Conservation (phyloP, 2,797 vertebrate species). For the Rhabdomys pumilio region DNA sequence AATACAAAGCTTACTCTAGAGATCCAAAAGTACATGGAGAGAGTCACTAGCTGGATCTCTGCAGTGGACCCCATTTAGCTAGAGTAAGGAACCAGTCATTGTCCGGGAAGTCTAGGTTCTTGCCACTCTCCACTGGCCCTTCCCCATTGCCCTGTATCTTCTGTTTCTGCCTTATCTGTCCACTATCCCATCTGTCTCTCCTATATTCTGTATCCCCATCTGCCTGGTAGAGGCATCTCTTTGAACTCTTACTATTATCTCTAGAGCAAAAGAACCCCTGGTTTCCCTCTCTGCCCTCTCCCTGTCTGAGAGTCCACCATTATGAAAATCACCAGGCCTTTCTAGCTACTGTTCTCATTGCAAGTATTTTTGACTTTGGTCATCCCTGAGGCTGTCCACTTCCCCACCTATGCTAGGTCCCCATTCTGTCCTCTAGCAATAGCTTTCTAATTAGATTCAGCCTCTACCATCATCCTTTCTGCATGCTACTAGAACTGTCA, state of each 20-base stretch:
- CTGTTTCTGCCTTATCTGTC: background rate
- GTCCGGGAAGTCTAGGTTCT: background rate
- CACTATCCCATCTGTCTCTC: background rate
- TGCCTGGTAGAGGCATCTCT: background rate
- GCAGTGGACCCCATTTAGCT: background rate
- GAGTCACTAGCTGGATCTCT: background rate
- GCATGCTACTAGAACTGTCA: background rate
- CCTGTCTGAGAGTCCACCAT: background rate
- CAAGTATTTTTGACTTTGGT: background rate
- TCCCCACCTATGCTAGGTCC: background rate
- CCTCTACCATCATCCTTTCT: background rate
- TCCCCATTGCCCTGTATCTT: background rate
- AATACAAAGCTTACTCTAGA: background rate
- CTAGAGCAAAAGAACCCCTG: background rate
- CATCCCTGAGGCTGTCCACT: background rate
- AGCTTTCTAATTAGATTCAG: constrained; percentile 9
- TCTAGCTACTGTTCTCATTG: background rate
- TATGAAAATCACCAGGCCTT: background rate
- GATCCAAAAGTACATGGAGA: background rate
- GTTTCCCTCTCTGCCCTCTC: background rate
- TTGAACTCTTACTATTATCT: background rate
- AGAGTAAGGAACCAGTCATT: background rate
- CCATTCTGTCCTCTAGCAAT: background rate
- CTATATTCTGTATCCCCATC: background rate
- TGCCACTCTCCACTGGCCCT: background rate